phyloP scores from a whole-genome alignment of 2,113 vertebrate species.

The Eulemur rufifrons region DNA sequence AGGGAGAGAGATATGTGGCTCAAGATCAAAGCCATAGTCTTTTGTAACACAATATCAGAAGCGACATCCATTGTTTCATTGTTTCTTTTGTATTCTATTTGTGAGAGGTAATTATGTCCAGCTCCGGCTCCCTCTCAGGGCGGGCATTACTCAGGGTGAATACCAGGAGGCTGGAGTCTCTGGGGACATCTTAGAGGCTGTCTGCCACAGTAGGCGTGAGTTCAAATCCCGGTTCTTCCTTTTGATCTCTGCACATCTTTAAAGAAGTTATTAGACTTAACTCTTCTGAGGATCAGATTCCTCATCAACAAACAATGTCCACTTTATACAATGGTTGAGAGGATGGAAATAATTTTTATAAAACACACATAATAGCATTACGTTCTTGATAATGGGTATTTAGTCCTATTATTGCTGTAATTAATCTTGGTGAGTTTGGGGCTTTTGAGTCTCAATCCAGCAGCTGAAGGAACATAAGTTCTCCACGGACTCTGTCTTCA shows the following conservation, averaged over 20 bases:
- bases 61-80: fast-evolving
- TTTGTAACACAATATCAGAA: background rate
- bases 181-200: no score
- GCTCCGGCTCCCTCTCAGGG: background rate
- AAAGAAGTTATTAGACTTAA: background rate
- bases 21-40: background rate
- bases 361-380: background rate
- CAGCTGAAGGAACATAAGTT: fast-evolving
- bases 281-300: background rate
- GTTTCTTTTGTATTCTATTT: background rate
- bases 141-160: fast-evolving
- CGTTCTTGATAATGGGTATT: background rate
- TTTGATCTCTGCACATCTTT: background rate
- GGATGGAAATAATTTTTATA: background rate
- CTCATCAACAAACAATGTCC: background rate
- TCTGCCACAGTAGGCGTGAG: fast-evolving
- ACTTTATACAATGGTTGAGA: background rate
- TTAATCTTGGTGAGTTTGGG: background rate
- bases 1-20: background rate
- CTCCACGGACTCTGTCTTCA: background rate
- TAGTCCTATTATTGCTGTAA: no score
- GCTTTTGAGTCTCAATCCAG: background rate
- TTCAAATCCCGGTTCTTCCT: background rate
- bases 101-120: background rate
- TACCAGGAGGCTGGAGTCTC: fast-evolving